These are phyloP conservation scores for Rallus limicola DNA, from an alignment of 2,113 vertebrate species.

Conservation along the genomic window DNA sequence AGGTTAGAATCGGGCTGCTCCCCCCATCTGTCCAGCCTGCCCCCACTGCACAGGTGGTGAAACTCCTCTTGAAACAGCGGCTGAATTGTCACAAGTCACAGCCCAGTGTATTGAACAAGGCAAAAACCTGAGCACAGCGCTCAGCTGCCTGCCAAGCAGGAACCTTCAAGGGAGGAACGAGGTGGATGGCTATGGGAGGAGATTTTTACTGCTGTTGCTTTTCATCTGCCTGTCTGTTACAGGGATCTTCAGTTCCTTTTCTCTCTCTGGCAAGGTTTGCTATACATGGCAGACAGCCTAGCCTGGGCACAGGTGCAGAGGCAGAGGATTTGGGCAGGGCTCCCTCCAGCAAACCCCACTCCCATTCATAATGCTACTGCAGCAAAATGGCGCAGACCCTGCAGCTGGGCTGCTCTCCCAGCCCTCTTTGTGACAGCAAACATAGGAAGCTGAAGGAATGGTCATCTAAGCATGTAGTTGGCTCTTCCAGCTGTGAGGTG, in stretches of 20 bases:
- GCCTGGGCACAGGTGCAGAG: background rate
- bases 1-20: conserved; percentile 56
- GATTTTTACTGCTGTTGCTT: background rate
- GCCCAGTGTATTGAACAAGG: background rate
- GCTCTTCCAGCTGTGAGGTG: background rate
- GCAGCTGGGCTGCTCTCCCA: rapidly evolving
- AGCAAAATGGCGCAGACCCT: background rate
- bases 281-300: background rate
- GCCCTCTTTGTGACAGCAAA: background rate
- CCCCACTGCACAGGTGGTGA: background rate
- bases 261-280: background rate
- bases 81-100: background rate
- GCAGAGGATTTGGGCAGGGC: background rate
- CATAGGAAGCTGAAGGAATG: background rate
- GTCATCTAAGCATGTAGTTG: background rate
- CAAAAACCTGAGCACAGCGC: background rate
- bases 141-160: background rate
- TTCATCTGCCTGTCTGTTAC: background rate
- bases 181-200: background rate
- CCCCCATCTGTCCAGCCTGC: conserved; percentile 52
- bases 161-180: background rate
- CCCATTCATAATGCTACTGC: background rate
- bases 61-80: background rate
- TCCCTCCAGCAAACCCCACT: background rate
- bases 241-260: background rate